Conservation (phyloP, 1,140 invertebrate species). For the Bilobella aurantiaca region DNA sequence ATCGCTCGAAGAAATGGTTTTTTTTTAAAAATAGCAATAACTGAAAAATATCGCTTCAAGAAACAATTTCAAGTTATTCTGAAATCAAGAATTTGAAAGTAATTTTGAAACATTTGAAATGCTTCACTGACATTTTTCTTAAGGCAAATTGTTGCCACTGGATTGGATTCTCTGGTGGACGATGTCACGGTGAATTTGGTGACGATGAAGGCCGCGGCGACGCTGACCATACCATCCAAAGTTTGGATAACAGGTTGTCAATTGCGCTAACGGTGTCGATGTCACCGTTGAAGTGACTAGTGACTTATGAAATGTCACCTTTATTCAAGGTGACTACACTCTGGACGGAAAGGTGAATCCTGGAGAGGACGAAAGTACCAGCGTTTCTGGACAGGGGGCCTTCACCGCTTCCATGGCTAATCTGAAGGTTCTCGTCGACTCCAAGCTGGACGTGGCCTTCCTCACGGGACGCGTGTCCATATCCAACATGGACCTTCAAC, state of each 20-base stretch:
- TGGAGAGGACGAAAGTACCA: background rate
- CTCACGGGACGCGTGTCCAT: background rate
- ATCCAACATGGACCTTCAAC: background rate
- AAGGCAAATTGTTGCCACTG: background rate
- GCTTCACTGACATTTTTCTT: background rate
- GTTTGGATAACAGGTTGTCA: background rate
- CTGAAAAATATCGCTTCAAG: too few relatives aligned
- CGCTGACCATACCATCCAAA: background rate
- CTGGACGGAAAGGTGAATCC: constrained; percentile 1
- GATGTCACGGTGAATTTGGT: background rate
- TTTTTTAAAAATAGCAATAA: too few relatives aligned
- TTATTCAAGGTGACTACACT: background rate
- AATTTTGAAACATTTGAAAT: background rate
- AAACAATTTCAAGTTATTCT: too few relatives aligned
- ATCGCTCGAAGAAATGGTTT: too few relatives aligned
- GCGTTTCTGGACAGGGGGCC: background rate
- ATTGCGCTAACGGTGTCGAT: background rate
- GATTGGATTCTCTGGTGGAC: background rate
- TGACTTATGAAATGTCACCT: background rate
- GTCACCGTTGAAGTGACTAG: background rate
- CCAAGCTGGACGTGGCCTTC: background rate
- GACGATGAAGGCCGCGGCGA: background rate
- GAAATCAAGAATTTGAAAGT: background rate
- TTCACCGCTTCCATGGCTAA: background rate
- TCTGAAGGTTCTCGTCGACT: background rate